Evolutionary conservation across 2,113 vertebrate species (phyloP).

Genomic region (Toxotes jaculatrix): DNA sequence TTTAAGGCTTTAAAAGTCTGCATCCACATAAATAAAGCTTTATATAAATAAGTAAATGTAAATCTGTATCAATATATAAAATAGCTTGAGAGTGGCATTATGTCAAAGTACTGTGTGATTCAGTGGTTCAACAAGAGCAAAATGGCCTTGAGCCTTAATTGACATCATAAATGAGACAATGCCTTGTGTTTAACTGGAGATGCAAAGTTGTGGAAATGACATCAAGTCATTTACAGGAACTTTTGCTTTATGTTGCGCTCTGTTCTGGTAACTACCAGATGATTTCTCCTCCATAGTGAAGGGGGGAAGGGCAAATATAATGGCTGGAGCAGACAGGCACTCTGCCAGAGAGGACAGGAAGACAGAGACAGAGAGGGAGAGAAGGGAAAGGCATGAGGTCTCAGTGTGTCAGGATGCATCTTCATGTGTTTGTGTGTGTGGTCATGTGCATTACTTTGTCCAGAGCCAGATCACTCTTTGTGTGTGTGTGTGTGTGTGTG

Average conservation of each 20-base stretch:
- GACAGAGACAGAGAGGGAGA: constrained; percentile 15
- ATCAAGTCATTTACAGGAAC: constrained; percentile 15
- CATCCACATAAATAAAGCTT: neutral
- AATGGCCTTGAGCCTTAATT: neutral
- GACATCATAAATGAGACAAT: neutral
- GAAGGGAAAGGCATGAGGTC: constrained; percentile 35
- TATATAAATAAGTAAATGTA: neutral
- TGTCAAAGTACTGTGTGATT: neutral
- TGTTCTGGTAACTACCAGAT: constrained; percentile 46
- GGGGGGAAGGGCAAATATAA: constrained; percentile 32
- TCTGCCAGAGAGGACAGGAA: constrained; percentile 53
- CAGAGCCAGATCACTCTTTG: constrained; percentile 14
- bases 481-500: constrained; percentile 10
- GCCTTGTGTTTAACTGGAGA: neutral
- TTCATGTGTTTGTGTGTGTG: constrained; percentile 23
- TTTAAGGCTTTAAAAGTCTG: neutral
- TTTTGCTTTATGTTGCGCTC: neutral
- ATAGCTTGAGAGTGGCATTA: neutral
- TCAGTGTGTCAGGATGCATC: constrained; percentile 60
- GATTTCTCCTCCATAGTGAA: neutral
- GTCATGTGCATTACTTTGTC: neutral
- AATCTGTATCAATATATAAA: neutral
- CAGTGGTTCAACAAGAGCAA: neutral
- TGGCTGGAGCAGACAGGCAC: constrained; percentile 38
- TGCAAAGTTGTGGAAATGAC: neutral